Percentiles rank a stretch among this genome's conserved stretches.
These are phyloP conservation scores for Urocolius indicus DNA, from an alignment of 2,113 vertebrate species.

Conservation along the genomic window DNA sequence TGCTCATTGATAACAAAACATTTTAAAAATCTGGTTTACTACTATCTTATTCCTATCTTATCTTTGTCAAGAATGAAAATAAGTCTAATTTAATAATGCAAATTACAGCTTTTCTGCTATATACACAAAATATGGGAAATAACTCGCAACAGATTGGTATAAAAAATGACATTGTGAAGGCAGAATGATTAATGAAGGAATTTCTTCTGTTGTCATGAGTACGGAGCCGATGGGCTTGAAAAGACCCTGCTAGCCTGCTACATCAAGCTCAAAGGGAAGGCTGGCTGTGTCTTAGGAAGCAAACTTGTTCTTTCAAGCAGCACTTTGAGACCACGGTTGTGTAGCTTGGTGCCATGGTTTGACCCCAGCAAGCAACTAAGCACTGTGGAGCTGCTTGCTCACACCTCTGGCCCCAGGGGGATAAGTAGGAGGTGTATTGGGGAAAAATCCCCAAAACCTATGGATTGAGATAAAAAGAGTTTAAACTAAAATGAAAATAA, in stretches of 20 bases:
- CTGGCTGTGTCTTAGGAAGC: background rate
- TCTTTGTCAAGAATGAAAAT: background rate
- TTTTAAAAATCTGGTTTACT: background rate
- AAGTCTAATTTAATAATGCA: background rate
- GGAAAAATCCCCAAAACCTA: too few relatives aligned
- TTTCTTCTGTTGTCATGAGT: background rate
- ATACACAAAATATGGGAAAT: background rate
- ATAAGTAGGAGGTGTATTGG: too few relatives aligned
- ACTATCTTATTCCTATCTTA: background rate
- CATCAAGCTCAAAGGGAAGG: background rate
- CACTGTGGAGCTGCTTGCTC: too few relatives aligned
- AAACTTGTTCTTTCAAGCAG: fast-evolving
- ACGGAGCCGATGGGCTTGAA: background rate
- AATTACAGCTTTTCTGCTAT: background rate
- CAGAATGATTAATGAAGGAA: background rate
- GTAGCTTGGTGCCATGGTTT: background rate
- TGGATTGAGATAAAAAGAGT: too few relatives aligned
- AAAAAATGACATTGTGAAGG: background rate
- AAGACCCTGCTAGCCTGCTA: background rate
- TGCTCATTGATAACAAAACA: background rate
- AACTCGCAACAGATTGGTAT: background rate
- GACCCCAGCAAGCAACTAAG: too few relatives aligned
- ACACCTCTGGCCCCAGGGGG: too few relatives aligned
- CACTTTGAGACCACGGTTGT: background rate
- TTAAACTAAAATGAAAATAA: too few relatives aligned